Evolutionary conservation across 2,888 invertebrate genomes (phyloP), one percentile per base, ranked within the genome.

Genomic region (Prenolepis imparis): DNA sequence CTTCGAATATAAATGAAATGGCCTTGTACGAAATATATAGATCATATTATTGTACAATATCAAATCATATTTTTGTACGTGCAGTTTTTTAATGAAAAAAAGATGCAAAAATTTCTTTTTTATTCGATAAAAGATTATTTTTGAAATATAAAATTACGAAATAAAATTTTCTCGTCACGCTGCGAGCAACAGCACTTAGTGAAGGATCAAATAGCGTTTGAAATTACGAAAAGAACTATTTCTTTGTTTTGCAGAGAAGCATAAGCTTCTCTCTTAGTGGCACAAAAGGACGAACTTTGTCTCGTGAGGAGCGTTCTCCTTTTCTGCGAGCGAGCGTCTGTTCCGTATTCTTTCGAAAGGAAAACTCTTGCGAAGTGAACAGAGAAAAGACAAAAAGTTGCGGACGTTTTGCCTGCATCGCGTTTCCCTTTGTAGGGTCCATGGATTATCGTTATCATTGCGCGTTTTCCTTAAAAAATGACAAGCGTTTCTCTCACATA

Each of bases 281-380:
- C 18, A 80, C 72, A 80, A 70, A 80, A 70, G 78, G 41, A 41
- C 41, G 11, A 80, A 80, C 78, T 80, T 80, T 21, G 70, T 78
- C 59, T 59, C 24, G 39, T 28, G 12, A n/a, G 24, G 52, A 66
- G 48, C 44, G 28, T 68, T 78, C 44, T 21, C 44, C 64, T 28
- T 66, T 75, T 67, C 28, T 70, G 11, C 66, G 67, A 73, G 39
- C 39, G 18, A 57, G 72, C 78, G 84, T 88, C 86, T 84, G 72
- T 64, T 86, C 77, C 21, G 83, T 72, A 88, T 87, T 86, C 83
- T 83, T 82, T 73, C 72, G 75, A 48, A 70, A 36, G 32, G 72
- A 68, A 73, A 81, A 61, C 75, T 57, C 63, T 61, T 52, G 75
- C 70, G 44, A 66, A 67, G 68, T 80, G 83, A 77, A 57, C 44